Base-by-base conservation (phyloP, 1,140 invertebrate species). In the Telenomus remus region DNA sequence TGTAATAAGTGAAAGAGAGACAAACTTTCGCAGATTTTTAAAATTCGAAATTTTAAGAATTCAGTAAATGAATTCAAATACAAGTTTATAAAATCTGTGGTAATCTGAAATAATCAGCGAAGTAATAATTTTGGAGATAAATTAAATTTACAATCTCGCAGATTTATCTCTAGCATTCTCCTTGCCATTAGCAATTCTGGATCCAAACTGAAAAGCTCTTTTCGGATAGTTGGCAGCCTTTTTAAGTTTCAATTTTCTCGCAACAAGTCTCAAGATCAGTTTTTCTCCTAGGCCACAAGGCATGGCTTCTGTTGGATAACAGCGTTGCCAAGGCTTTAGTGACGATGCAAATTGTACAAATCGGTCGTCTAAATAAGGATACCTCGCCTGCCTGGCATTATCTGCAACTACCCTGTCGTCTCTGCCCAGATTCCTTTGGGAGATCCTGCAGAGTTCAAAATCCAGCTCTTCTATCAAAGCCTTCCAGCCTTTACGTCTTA, bases 201-300 rank as follows among this genome's bases (percentile, higher is more conserved):
- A 97, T n/a, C 98, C 98, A 91, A 99, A 99, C 86, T 99, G 98
- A 50, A 99, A 93, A 11, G 97, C 98, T 87, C 96, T 85, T 87
- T 99, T 99, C 44, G 95, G 94, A 47, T 95, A 90, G 47, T 84
- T 82, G 0, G 94, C 91, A 13, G 93, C 91, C 47, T 90, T 85
- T 66, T 81, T 84, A 3, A 96, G 85, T 8, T 95, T 95, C 14
- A 97, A 84, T 78, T 92, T 87, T 71, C 89, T 89, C 0, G 96
- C 96, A 42, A 92, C 86, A n/a, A 95, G 84, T 79, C 98, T 89
- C 33, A 99, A 87, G 37, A 99, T 88, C 46, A 98, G 86, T 88
- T 99, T 99, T 82, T 99, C 97, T n/a, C 97, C 97, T 51, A 96
- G 72, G 42, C 97, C 96, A 79, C 92, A 87, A 35, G 91, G 91